Percentiles rank a stretch among this genome's conserved stretches.
Conservation (phyloP, 2,888 invertebrate genomes). For the Aromia moschata region DNA sequence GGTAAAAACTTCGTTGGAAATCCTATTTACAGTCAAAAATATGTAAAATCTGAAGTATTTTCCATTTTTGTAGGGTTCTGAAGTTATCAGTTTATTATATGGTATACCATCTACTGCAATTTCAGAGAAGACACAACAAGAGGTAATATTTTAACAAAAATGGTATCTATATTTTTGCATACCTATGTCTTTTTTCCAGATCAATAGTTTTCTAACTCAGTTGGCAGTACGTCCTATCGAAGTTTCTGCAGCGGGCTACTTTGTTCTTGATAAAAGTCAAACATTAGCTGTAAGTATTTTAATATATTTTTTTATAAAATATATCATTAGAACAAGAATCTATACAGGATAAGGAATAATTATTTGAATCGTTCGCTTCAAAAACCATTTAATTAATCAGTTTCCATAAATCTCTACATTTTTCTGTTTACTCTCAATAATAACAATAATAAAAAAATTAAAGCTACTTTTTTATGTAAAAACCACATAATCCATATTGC, state of each 20-base stretch:
- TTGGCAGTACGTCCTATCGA: slow-evolving; percentile 45
- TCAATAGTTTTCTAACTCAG: slow-evolving; percentile 49
- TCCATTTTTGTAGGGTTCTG: slow-evolving; percentile 48
- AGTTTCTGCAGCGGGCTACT: slow-evolving; percentile 51
- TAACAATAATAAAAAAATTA: too few species aligned
- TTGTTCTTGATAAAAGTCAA: slow-evolving; percentile 49
- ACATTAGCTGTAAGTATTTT: slow-evolving; percentile 48
- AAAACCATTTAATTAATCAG: too few species aligned
- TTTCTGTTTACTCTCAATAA: too few species aligned
- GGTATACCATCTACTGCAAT: slow-evolving; percentile 44
- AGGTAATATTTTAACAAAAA: slow-evolving; percentile 39
- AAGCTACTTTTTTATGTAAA: too few species aligned
- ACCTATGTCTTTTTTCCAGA: slow-evolving; percentile 39
- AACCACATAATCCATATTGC: too few species aligned
- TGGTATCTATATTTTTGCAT: neutral
- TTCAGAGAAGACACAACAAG: slow-evolving; percentile 42
- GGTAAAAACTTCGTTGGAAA: too few species aligned
- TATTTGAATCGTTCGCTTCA: slow-evolving; percentile 1
- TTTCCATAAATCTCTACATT: too few species aligned
- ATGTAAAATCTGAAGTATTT: too few species aligned
- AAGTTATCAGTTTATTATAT: slow-evolving; percentile 45
- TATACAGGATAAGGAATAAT: slow-evolving; percentile 11
- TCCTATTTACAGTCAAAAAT: too few species aligned
- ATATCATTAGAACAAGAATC: neutral
- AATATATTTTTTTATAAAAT: slow-evolving; percentile 18